Conservation (phyloP, 2,797 vertebrate species). For the Tinamus major region DNA sequence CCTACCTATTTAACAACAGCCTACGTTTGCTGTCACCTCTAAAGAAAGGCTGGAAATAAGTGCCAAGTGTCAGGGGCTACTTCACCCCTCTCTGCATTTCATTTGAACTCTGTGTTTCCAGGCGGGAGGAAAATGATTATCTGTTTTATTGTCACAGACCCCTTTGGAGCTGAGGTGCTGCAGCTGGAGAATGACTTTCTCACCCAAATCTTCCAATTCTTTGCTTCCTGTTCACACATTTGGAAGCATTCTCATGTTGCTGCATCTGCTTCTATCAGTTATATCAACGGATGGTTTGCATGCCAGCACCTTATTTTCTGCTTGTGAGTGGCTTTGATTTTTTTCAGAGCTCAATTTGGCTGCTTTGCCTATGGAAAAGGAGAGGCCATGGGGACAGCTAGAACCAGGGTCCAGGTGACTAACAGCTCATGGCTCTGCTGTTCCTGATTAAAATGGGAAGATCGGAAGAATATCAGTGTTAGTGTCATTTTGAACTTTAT, state of each 20-base stretch:
- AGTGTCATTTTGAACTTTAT: not conserved
- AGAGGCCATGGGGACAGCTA: constrained; percentile 31
- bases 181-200: not conserved
- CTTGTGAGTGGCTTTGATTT: not conserved
- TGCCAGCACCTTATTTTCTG: not conserved
- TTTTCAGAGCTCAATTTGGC: not conserved
- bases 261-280: constrained; percentile 18
- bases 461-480: not conserved
- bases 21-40: not conserved
- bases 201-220: not conserved
- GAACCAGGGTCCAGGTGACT: constrained; percentile 6
- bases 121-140: not conserved
- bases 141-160: not conserved
- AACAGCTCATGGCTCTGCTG: not conserved
- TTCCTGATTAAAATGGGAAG: constrained; percentile 41
- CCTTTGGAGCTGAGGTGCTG: not conserved
- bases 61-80: not conserved
- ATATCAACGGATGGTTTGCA: not conserved
- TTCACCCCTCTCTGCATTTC: not conserved
- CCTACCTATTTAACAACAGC: not conserved
- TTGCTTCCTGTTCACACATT: not conserved
- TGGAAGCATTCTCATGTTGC: not conserved
- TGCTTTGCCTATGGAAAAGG: not conserved
- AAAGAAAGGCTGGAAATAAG: not conserved
- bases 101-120: not conserved